Base-by-base conservation (phyloP, 2,797 vertebrate species). In the Chloroceryle inda region DNA sequence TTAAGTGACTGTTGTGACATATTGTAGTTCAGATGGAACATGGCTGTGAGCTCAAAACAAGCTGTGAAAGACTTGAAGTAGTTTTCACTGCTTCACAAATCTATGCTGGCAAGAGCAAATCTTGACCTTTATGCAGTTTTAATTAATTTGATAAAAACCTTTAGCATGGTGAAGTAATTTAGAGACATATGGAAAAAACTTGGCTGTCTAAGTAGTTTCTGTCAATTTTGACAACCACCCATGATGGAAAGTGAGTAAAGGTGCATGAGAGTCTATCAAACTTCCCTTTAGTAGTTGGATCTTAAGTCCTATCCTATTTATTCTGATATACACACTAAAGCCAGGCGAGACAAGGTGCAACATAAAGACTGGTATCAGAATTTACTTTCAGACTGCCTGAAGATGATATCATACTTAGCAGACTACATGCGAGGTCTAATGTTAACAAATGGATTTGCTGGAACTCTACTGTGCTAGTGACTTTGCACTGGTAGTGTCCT, bases 91-190 rank as follows among this genome's bases (percentile, higher is more conserved):
- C 66, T 90, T 90, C 66, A 81, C 73, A 89, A 95, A 88, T 96
- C 78, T 89, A 53, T 68, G 61, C 23, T 88, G 82, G 90, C 94
- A 93, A 78, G 88, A 94, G 38, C 68, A 86, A 88, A 88, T 79
- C 76, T 94, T 92, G 88, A 96, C 94, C 88, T 92, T 95, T 94
- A 69, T 44, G 31, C 35, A 81, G 56, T 68, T 95, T 88, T 92
- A 88, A 90, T 91, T 96, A 96, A 86, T 93, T 88, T 96, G 85
- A 86, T 84, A 90, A 96, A 95, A 94, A 69, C 35, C 42, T 88
- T 75, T 88, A 55, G 27, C 59, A 69, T 59, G 4, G 59, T 4
- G 6, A 76, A 35, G 42, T 84, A 92, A 92, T 93, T 84, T 84
- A 82, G 55, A 78, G 45, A 53, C 0, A 3, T 59, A 90, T 44